Conservation (phyloP, 2,113 vertebrate species). For the Gavialis gangeticus region DNA sequence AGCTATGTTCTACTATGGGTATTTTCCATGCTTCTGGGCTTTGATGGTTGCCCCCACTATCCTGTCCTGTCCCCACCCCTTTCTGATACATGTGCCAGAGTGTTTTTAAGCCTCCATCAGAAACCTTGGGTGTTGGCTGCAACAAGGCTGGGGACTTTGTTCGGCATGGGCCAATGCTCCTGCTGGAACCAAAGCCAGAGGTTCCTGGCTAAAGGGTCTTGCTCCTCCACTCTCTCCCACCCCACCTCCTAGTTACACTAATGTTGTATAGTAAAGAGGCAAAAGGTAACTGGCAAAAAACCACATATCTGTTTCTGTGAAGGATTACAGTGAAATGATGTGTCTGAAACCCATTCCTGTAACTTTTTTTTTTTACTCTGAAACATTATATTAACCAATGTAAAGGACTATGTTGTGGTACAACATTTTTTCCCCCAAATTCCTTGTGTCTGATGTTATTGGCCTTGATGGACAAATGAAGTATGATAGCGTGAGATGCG, state of each 20-base stretch:
- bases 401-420: conserved; percentile 11
- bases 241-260: not conserved
- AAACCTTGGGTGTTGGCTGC: too few relatives aligned
- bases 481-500: conserved; percentile 21
- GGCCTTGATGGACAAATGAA: conserved; percentile 61
- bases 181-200: too few relatives aligned
- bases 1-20: too few relatives aligned
- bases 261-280: conserved; percentile 17
- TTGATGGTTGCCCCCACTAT: too few relatives aligned
- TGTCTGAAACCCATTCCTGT: not conserved
- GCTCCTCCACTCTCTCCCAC: not conserved
- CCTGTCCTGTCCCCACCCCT: too few relatives aligned
- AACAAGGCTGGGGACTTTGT: not conserved
- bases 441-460: not conserved
- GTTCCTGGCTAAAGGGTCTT: not conserved
- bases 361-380: not conserved
- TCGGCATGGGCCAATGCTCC: not conserved
- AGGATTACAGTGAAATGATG: not conserved
- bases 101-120: too few relatives aligned
- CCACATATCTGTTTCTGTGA: not conserved
- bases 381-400: not conserved
- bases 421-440: not conserved
- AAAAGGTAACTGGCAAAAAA: not conserved
- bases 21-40: too few relatives aligned
- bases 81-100: too few relatives aligned